These are phyloP conservation scores for Corythornis cristatus DNA, from an alignment of 2,113 vertebrate species.

Conservation along the genomic window DNA sequence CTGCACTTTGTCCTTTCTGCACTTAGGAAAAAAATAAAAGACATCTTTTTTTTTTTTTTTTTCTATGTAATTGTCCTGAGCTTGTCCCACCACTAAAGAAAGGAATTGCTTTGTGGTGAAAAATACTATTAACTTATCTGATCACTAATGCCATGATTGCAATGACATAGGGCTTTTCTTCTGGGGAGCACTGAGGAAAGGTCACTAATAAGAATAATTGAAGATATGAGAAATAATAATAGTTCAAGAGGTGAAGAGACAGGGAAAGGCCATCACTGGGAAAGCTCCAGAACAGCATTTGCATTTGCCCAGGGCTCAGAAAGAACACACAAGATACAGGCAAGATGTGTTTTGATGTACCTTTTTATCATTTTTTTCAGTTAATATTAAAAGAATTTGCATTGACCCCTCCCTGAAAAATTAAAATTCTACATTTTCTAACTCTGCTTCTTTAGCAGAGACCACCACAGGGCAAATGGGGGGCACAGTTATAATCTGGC, in stretches of 20 bases:
- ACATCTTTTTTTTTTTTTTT: background rate
- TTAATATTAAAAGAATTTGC: background rate
- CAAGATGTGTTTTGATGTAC: background rate
- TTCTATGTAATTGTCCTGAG: background rate
- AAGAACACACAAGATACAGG: background rate
- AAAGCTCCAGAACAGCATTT: background rate
- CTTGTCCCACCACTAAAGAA: background rate
- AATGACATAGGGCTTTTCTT: background rate
- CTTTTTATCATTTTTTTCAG: background rate
- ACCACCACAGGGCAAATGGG: background rate
- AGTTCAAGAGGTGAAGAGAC: background rate
- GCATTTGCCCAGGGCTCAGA: background rate
- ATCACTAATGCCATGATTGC: constrained; percentile 2
- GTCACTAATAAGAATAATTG: constrained; percentile 15
- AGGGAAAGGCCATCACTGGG: background rate
- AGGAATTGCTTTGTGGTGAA: background rate
- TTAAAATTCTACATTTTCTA: background rate
- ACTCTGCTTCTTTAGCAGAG: background rate
- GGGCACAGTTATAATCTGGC: background rate
- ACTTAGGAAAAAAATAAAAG: background rate
- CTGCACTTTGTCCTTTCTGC: background rate
- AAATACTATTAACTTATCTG: background rate
- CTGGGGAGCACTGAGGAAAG: background rate
- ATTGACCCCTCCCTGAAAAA: background rate
- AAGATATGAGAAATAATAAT: constrained; percentile 11